Evolutionary conservation across 2,113 vertebrate species (phyloP).

Genomic region (Scophthalmus maximus): DNA sequence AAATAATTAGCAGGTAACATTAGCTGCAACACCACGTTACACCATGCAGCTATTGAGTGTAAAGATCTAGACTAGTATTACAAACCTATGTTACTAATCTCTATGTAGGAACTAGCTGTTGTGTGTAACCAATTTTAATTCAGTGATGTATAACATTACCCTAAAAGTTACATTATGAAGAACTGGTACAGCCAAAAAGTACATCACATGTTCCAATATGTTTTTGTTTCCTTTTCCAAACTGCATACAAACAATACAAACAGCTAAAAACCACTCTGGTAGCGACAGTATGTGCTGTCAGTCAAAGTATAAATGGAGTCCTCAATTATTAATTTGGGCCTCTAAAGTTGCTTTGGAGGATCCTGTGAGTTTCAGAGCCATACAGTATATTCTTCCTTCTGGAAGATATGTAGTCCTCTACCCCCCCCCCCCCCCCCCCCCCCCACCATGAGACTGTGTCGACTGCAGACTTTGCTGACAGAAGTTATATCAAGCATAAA

Average conservation of each 20-base stretch:
- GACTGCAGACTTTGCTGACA: slow-evolving; percentile 54
- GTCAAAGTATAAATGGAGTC: slow-evolving; percentile 2
- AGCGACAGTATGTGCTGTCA: not conserved
- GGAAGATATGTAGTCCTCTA: slow-evolving; percentile 41
- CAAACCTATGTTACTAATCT: not conserved
- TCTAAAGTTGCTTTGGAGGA: slow-evolving; percentile 32
- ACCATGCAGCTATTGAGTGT: no score
- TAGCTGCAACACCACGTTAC: no score
- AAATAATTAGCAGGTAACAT: not conserved
- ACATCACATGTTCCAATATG: no score
- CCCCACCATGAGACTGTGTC: slow-evolving; percentile 51
- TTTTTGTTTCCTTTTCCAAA: no score
- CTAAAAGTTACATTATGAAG: not conserved
- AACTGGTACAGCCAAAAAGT: not conserved
- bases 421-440: slow-evolving; percentile 25
- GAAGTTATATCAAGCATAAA: slow-evolving; percentile 72
- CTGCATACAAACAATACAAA: slow-evolving; percentile 1
- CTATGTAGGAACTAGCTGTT: not conserved
- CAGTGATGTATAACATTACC: no score
- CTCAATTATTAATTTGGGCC: slow-evolving; percentile 15
- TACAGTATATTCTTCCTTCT: slow-evolving; percentile 28
- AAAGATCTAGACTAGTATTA: no score
- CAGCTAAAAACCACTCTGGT: not conserved
- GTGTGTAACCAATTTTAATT: not conserved
- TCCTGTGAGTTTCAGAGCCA: slow-evolving; percentile 38